Evolutionary conservation across 2,113 vertebrate genomes (phyloP), one percentile per base, ranked within the genome.

Genomic region (Anthoscopus minutus): DNA sequence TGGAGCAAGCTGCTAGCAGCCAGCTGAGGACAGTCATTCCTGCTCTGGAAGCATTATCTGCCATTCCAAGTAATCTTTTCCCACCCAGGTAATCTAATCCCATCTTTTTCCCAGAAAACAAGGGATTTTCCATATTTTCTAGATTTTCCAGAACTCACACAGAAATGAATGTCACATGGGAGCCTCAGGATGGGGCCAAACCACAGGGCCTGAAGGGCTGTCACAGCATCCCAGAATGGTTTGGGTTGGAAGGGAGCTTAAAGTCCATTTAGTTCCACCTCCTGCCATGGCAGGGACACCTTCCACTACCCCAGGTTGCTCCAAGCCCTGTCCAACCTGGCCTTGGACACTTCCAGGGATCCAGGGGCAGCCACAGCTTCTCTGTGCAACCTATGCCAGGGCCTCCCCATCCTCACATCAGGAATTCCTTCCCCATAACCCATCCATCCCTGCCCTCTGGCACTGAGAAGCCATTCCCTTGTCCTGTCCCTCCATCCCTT

Each of bases 351-450:
- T 69, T 0, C 40, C 47, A 89, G 38, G 54, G n/a, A 74, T 51
- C 44, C n/a, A 44, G 78, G 11, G 25, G 30, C 38, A 74, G 78
- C 38, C 47, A 35, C 70, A 61, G 78, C 47, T 61, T 1, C 47
- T 54, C 24, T 67, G 38, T 30, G 11, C 4, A 88, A 0, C 30
- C 25, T 47, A 24, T 15, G 33, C 78, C 69, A 67, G 38, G 28
- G 45, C n/a, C 54, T 76, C 0, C 0, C 4, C 21, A 15, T 17
- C 10, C 21, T 61, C 14, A 3, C 21, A 72, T 0, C 0, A 17
- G 1, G 1, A 47, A 48, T 54, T 48, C 2, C 30, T 47, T 18
- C 40, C 11, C 37, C 45, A 15, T 31, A 1, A 53, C 25, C 38
- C 54, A 74, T 11, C 38, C 0, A 10, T 0, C 45, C 16, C 70